Conservation (phyloP, 2,888 invertebrate genomes). For the Onthophagus sagittarius region DNA sequence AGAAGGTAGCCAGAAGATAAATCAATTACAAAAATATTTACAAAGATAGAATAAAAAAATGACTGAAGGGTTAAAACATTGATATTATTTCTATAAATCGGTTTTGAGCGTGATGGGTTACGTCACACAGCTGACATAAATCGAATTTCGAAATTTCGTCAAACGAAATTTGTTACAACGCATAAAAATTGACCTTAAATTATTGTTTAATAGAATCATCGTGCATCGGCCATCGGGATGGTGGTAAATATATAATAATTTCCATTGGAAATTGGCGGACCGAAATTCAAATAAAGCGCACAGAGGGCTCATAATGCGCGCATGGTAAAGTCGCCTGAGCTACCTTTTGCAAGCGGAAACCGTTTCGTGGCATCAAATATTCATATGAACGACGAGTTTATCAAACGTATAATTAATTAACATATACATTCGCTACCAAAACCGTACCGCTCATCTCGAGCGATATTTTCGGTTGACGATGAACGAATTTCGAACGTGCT, state of each 20-base stretch:
- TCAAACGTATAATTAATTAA: not conserved
- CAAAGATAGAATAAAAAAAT: too few species aligned
- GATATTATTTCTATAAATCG: too few species aligned
- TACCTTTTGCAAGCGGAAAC: not conserved
- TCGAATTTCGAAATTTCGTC: not conserved
- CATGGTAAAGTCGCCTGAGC: not conserved
- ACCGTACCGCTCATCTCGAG: not conserved
- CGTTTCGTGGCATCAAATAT: not conserved
- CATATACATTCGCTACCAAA: not conserved
- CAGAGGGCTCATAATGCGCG: not conserved
- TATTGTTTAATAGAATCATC: not conserved
- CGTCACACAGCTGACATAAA: not conserved
- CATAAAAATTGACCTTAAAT: slow-evolving; percentile 1
- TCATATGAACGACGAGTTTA: not conserved
- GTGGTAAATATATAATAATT: not conserved
- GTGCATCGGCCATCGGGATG: not conserved
- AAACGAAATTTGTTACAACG: not conserved
- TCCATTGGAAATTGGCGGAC: not conserved
- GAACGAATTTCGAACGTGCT: not conserved
- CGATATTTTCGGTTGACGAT: not conserved
- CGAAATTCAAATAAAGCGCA: not conserved
- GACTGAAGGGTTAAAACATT: too few species aligned
- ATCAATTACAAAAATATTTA: too few species aligned
- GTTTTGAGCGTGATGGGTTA: not conserved
- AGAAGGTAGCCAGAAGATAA: too few species aligned